phyloP scores from a whole-genome alignment of 2,888 invertebrate species.

The Phaonia tiefii region DNA sequence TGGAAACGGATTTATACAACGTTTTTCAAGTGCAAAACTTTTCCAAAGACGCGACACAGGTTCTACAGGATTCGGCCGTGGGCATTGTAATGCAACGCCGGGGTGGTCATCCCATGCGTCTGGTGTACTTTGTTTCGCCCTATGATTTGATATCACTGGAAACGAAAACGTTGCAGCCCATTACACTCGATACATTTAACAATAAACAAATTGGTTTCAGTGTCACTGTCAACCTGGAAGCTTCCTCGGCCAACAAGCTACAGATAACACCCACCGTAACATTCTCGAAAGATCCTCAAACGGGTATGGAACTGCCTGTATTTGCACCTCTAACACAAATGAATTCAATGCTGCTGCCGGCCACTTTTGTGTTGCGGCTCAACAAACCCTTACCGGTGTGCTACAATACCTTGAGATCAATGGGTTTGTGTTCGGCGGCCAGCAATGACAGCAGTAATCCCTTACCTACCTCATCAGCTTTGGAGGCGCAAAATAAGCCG shows the following conservation, averaged over 20 bases:
- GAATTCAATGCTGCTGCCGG: slow-evolving; percentile 94
- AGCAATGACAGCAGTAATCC: slow-evolving; percentile 44
- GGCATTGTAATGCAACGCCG: slow-evolving; percentile 91
- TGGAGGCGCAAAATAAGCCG: slow-evolving; percentile 50
- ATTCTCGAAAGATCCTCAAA: slow-evolving; percentile 74
- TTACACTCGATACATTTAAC: slow-evolving; percentile 88
- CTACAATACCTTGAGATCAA: slow-evolving; percentile 85
- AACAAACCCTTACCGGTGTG: slow-evolving; percentile 94
- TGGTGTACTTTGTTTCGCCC: slow-evolving; percentile 96
- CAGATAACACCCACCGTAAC: slow-evolving; percentile 78
- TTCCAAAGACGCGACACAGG: slow-evolving; percentile 84
- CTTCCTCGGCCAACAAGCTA: slow-evolving; percentile 88
- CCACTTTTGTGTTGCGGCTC: slow-evolving; percentile 91
- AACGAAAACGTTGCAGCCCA: slow-evolving; percentile 86
- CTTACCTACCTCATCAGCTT: slow-evolving; percentile 64
- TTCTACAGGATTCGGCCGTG: slow-evolving; percentile 93
- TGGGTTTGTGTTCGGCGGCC: slow-evolving; percentile 80
- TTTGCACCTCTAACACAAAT: slow-evolving; percentile 90
- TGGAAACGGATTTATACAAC: slow-evolving; percentile 93
- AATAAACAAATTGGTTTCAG: slow-evolving; percentile 89
- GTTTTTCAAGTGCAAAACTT: slow-evolving; percentile 89
- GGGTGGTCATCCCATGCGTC: slow-evolving; percentile 95
- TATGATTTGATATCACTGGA: slow-evolving; percentile 93
- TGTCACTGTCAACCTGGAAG: slow-evolving; percentile 94
- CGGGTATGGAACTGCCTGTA: slow-evolving; percentile 86